Base-by-base conservation (phyloP, 2,797 vertebrate species). In the Onychomys arenicola region DNA sequence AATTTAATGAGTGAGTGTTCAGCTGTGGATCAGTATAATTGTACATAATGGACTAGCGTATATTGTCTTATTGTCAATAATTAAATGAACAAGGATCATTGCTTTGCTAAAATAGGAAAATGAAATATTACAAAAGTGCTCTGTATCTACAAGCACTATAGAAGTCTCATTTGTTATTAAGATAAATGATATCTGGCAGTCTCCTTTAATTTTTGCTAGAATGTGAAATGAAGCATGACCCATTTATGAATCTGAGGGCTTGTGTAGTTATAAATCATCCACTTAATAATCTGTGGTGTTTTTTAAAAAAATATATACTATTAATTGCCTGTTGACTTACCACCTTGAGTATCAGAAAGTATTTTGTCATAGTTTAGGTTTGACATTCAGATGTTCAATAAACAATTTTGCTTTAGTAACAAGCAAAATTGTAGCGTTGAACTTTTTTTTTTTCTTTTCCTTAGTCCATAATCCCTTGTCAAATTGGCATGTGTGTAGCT, bases 91-190 rank as follows among this genome's bases (percentile, higher is more conserved):
- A 25, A 63, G 40, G 40, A 75, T 75, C 10, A 34, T 63, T 93
- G 55, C 71, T 93, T 92, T 95, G 82, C 65, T 84, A 95, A 96
- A 90, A 75, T 89, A 83, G 16, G 65, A 83, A 97, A 95, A 92
- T 93, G 52, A 78, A 95, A 88, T 96, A 81, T 85, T 90, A 88
- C 52, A 63, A 23, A 93, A 82, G 65, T 90, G 32, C 46, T 92
- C 17, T 94, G 57, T 90, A 92, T 91, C 71, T 59, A 49, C 69
- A 95, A 94, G 77, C 25, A 90, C 25, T 84, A 46, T 92, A 71
- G 90, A 94, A 80, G 43, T 84, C 40, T 84, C 9, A 49, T 32
- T 94, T 82, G 87, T 97, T 96, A 89, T 86, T 94, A 92, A 89
- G 87, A 84, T 96, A 93, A 94, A 84, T 49, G 65, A 55, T 92